phyloP scores from a whole-genome alignment of 1,140 invertebrate species.

The Drosophila nigromelanica region DNA sequence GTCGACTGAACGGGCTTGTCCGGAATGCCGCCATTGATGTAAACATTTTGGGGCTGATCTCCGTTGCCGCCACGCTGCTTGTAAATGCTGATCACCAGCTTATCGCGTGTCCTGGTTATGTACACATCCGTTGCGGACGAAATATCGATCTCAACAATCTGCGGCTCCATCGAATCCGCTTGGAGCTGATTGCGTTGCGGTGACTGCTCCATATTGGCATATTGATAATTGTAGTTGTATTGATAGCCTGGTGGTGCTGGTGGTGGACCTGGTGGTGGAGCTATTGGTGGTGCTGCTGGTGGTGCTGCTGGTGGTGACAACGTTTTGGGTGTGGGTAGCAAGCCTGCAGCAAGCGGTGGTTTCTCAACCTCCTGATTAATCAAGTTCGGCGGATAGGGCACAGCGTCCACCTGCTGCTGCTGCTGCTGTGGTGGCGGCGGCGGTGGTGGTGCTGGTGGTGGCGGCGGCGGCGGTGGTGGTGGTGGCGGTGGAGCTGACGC shows the following conservation, averaged over 20 bases:
- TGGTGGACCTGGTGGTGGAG: not conserved
- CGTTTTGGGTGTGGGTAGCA: not conserved
- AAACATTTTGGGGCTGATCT: not conserved
- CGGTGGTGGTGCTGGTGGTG: not conserved
- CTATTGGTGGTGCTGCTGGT: too few species aligned
- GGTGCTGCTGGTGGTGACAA: not conserved
- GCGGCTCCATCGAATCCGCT: not conserved
- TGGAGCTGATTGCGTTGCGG: too few species aligned
- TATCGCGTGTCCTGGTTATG: not conserved
- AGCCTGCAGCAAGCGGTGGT: not conserved
- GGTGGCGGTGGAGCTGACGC: not conserved
- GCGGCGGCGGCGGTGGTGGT: too few species aligned
- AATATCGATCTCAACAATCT: slow-evolving; percentile 13
- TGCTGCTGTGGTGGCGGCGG: not conserved
- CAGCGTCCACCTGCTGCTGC: not conserved
- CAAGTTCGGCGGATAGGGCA: not conserved
- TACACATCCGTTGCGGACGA: not conserved
- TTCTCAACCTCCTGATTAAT: too few species aligned
- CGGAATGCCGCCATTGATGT: not conserved
- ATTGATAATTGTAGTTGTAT: not conserved
- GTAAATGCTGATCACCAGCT: slow-evolving; percentile 9
- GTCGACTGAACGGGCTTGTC: too few species aligned
- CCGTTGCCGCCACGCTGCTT: not conserved
- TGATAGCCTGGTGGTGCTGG: not conserved
- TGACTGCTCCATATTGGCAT: not conserved